Conservation (phyloP, 1,140 invertebrate genomes). For the Drosophila trapezifrons region DNA sequence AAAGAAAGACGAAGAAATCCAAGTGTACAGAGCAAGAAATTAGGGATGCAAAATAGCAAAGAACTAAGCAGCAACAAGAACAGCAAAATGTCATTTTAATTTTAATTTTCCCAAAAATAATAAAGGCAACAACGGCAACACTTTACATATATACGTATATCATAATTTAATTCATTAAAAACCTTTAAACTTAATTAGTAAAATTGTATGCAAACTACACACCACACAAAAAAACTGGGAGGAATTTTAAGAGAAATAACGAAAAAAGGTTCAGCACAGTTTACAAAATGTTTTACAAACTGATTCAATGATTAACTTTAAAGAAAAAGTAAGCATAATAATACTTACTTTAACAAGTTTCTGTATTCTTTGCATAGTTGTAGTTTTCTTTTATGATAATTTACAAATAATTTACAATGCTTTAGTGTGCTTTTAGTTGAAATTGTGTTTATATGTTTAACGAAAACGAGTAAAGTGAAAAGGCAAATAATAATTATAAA, state of each 20-base stretch:
- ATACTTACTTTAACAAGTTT: slow-evolving; percentile 16
- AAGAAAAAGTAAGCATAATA: slow-evolving; percentile 8
- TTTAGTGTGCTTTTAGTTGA: slow-evolving; percentile 69
- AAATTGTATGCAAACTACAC: slow-evolving; percentile 67
- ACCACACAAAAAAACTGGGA: slow-evolving; percentile 19
- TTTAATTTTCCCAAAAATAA: slow-evolving; percentile 39
- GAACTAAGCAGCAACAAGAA: slow-evolving; percentile 51
- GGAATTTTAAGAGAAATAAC: slow-evolving; percentile 20
- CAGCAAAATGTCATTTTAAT: slow-evolving; percentile 78
- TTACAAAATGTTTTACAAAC: slow-evolving; percentile 27
- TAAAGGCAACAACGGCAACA: slow-evolving; percentile 46
- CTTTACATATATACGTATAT: slow-evolving; percentile 48
- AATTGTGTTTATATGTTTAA: slow-evolving; percentile 65
- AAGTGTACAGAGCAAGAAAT: slow-evolving; percentile 35
- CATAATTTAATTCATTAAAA: slow-evolving; percentile 67
- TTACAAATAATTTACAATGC: slow-evolving; percentile 65
- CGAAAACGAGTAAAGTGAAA: slow-evolving; percentile 66
- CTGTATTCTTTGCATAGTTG: slow-evolving; percentile 43
- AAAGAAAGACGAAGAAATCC: slow-evolving; percentile 28
- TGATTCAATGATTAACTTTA: slow-evolving; percentile 26
- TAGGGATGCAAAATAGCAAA: slow-evolving; percentile 14
- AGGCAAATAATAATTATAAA: slow-evolving; percentile 67
- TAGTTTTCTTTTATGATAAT: slow-evolving; percentile 55
- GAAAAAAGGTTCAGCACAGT: slow-evolving; percentile 10
- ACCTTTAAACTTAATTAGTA: slow-evolving; percentile 75